Base-by-base conservation (phyloP, 2,888 invertebrate species). In the Antheraea assamensis region DNA sequence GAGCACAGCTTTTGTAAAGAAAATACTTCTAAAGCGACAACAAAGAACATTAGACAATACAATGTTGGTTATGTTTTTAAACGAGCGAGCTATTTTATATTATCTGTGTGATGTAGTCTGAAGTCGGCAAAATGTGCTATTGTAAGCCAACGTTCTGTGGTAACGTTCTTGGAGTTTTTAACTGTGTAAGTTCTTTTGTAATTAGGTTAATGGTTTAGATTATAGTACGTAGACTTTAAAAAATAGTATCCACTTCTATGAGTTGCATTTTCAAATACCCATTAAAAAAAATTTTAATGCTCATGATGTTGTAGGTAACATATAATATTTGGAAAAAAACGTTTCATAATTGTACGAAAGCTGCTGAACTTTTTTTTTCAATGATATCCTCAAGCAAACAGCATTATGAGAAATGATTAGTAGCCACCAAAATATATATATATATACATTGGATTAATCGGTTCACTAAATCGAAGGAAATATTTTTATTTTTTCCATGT, bases 141-240 rank as follows among this genome's bases (percentile, higher is more conserved):
- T 64, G 61, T 64, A 64, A 27, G 13, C 8, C 24, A 24, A 64
- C 61, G 27, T 64, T 64, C 61, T 64, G 61, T 30, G 61, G 30
- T 64, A 27, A 64, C 27, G 30, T 27, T 64, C 61, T 30, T 64
- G 15, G 61, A 64, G 61, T 30, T 64, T 64, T 64, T 64, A 64
- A 64, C 61, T 27, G 61, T 64, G 61, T 27, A 64, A 27, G 61
- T 21, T 64, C 61, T 64, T 27, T 30, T 30, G 61, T 64, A 64
- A 64, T 64, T 64, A 30, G 61, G 30, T 27, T 64, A 15, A 64
- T 30, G 61, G 61, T 17, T 64, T 64, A 27, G 30, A 27, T 10
- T 64, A 17, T 17, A 64, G n/a, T 58, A 58, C n/a, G 58, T 24
- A 8, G 58, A 24, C 21, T 55, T 55, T n/a, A 24, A 8, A 24